Conservation (phyloP, 2,888 invertebrate genomes). For the Alviniconcha strummeri region DNA sequence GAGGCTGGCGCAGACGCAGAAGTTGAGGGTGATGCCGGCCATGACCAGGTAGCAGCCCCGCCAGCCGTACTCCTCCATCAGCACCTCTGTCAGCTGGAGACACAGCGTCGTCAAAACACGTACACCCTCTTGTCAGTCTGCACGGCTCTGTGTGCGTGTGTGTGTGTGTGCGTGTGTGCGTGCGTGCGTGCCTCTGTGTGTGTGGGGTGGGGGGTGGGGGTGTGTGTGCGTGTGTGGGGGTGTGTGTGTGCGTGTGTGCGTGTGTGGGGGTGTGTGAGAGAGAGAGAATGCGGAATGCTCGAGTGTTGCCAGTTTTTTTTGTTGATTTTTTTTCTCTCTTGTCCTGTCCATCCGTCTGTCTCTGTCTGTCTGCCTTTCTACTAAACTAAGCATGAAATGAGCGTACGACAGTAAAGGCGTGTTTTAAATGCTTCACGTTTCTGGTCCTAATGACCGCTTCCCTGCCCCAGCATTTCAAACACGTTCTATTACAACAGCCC, state of each 20-base stretch:
- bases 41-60: conserved; percentile 35
- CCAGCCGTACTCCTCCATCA: conserved; percentile 35
- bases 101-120: neutral
- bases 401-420: no score
- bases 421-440: no score
- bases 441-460: no score
- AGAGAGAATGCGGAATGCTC: neutral
- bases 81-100: conserved; percentile 16
- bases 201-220: neutral
- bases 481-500: no score
- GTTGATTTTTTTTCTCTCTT: neutral
- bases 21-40: conserved; percentile 37
- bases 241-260: neutral
- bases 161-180: neutral
- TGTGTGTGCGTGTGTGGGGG: neutral
- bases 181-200: neutral
- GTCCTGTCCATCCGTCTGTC: neutral
- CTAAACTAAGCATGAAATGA: no score
- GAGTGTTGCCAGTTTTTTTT: no score
- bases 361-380: neutral
- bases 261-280: neutral
- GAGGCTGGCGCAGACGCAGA: conserved; percentile 38
- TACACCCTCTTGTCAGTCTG: neutral
- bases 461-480: no score
- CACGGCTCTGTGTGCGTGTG: neutral